These are phyloP conservation scores for Tetraodon nigroviridis DNA, from an alignment of 2,113 vertebrate species.

Conservation along the genomic window DNA sequence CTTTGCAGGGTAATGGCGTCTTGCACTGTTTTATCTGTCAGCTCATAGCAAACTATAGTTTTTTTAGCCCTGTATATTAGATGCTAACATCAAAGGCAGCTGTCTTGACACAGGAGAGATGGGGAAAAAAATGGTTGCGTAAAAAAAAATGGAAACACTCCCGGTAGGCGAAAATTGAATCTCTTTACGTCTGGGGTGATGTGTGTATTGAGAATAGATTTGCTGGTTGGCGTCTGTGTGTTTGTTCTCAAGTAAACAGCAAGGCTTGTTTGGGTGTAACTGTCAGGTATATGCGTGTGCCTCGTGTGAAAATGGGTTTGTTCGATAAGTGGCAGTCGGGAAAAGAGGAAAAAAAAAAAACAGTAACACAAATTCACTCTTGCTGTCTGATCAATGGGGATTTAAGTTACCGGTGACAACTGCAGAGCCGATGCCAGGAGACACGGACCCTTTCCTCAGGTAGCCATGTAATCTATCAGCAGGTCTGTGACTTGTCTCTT, in stretches of 20 bases:
- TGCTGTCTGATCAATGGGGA: conserved; percentile 74
- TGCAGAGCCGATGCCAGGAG: conserved; percentile 68
- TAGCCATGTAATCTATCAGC: conserved; percentile 58
- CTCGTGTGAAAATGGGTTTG: conserved; percentile 73
- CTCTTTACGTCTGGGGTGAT: conserved; percentile 74
- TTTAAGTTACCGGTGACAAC: conserved; percentile 72
- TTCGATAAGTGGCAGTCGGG: conserved; percentile 72
- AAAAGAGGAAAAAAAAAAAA: conserved; percentile 63
- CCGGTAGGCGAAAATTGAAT: conserved; percentile 76
- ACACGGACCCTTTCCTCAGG: conserved; percentile 56
- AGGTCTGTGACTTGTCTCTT: conserved; percentile 60
- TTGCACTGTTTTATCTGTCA: conserved; percentile 77
- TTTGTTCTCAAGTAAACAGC: conserved; percentile 76
- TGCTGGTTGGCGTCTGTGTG: conserved; percentile 70
- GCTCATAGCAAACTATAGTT: conserved; percentile 75
- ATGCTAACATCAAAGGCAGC: conserved; percentile 76
- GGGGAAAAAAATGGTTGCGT: conserved; percentile 61
- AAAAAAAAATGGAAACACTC: conserved; percentile 73
- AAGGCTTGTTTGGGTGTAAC: conserved; percentile 73
- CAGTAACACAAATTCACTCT: conserved; percentile 68
- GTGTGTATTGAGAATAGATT: conserved; percentile 76
- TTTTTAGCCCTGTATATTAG: conserved; percentile 74
- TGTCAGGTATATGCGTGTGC: conserved; percentile 71
- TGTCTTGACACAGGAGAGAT: conserved; percentile 70
- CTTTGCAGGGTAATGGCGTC: conserved; percentile 75